These are phyloP conservation scores for Heliconius ethilla DNA, from an alignment of 2,888 invertebrate species.

Conservation along the genomic window DNA sequence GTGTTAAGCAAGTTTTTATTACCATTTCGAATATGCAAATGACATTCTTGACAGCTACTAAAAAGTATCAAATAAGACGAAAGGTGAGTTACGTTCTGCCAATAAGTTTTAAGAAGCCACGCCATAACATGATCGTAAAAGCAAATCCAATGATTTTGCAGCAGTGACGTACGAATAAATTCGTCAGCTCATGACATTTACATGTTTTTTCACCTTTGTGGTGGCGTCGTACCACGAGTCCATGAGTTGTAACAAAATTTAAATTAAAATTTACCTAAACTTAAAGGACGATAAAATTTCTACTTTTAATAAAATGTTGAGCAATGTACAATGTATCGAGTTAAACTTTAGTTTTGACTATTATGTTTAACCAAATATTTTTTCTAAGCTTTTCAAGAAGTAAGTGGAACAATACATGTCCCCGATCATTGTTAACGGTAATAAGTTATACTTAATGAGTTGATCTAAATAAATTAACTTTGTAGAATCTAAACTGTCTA, in stretches of 20 bases:
- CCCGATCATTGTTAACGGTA: background rate
- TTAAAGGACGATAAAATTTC: constrained; percentile 12
- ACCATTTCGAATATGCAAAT: constrained; percentile 20
- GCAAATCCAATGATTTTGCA: constrained; percentile 49
- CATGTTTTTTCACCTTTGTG: constrained; percentile 43
- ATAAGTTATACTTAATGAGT: background rate
- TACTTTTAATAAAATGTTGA: background rate
- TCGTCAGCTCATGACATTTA: constrained; percentile 47
- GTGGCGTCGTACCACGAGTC: constrained; percentile 32
- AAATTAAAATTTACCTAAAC: constrained; percentile 27
- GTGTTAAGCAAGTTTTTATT: constrained; percentile 10
- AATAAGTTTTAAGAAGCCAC: constrained; percentile 44
- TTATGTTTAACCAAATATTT: too few species aligned
- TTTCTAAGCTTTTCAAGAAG: background rate
- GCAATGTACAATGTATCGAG: background rate
- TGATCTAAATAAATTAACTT: background rate
- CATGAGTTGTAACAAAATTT: constrained; percentile 36
- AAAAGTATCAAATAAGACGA: constrained; percentile 42
- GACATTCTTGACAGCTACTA: constrained; percentile 37
- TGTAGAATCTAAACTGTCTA: background rate
- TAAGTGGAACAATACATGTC: background rate
- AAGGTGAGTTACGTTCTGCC: constrained; percentile 44
- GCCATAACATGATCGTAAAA: constrained; percentile 49
- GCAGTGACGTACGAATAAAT: constrained; percentile 50
- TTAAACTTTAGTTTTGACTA: constrained; percentile 1